These are phyloP conservation scores for Saxidomus purpurata DNA, from an alignment of 1,140 invertebrate species.

Conservation along the genomic window DNA sequence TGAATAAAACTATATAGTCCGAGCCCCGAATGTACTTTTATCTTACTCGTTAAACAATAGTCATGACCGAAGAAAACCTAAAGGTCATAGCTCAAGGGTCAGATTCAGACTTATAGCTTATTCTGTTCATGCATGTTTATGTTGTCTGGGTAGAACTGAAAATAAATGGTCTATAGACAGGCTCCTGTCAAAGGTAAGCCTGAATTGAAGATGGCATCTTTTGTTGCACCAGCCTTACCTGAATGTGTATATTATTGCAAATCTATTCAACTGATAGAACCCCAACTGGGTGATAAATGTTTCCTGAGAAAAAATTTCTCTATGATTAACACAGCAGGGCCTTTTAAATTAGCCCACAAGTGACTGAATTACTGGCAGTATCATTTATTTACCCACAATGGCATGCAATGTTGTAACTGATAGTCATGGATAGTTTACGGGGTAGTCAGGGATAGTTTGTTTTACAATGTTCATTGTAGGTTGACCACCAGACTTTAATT, in stretches of 20 bases:
- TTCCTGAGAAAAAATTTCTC: background rate
- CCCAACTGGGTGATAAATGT: constrained; percentile 20
- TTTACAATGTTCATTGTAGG: background rate
- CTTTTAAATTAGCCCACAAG: constrained; percentile 3
- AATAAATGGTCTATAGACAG: too few relatives aligned
- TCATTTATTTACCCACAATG: constrained; percentile 32
- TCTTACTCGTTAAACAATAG: too few relatives aligned
- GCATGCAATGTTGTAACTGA: constrained; percentile 8
- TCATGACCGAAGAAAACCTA: too few relatives aligned
- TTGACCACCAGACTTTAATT: too few relatives aligned
- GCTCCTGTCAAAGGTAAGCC: too few relatives aligned
- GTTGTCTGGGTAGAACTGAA: too few relatives aligned
- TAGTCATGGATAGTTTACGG: background rate
- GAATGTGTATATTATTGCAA: background rate
- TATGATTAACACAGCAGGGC: constrained; percentile 16
- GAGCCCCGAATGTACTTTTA: too few relatives aligned
- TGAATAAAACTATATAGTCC: too few relatives aligned
- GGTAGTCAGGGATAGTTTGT: background rate
- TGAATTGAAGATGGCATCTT: too few relatives aligned
- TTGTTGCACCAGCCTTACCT: background rate
- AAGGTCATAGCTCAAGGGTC: too few relatives aligned
- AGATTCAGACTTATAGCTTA: too few relatives aligned
- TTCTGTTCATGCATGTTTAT: too few relatives aligned
- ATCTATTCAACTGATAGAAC: background rate
- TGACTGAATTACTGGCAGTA: constrained; percentile 12